These are phyloP conservation scores for Pangasius macronema DNA, from an alignment of 2,797 vertebrate genomes.

Conservation along the genomic window DNA sequence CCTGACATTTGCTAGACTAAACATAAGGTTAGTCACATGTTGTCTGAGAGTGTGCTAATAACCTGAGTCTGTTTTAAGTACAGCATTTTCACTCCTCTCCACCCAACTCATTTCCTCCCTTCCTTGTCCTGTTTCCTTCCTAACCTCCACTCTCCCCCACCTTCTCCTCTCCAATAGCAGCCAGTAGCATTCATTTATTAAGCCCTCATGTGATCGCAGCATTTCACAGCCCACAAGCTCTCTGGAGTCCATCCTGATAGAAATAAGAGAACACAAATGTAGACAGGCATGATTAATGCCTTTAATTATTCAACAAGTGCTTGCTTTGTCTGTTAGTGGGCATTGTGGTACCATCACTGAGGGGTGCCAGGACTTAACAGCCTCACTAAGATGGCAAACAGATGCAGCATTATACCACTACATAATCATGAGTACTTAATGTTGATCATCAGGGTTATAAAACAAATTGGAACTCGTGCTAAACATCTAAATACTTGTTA, in stretches of 20 bases:
- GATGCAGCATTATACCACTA: not conserved
- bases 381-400: not conserved
- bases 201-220: slow-evolving; percentile 3
- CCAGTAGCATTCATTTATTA: slow-evolving; percentile 15
- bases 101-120: not conserved
- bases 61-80: slow-evolving; percentile 18
- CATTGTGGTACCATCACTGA: slow-evolving; percentile 12
- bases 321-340: slow-evolving; percentile 25
- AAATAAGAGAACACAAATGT: slow-evolving; percentile 3
- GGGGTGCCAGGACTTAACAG: slow-evolving; percentile 9
- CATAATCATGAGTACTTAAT: not conserved
- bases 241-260: slow-evolving; percentile 9
- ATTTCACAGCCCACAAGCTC: slow-evolving; percentile 21
- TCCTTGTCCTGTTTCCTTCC: not conserved
- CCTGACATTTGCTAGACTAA: not conserved
- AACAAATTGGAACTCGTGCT: not conserved
- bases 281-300: slow-evolving; percentile 30
- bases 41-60: slow-evolving; percentile 36
- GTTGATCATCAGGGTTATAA: not conserved
- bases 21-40: not conserved
- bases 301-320: slow-evolving; percentile 48
- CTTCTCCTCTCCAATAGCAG: slow-evolving; percentile 14
- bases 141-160: not conserved
- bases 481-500: not conserved
- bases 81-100: not conserved